Evolutionary conservation across 2,888 invertebrate species (phyloP).

Genomic region (Steinernema carpocapsae): DNA sequence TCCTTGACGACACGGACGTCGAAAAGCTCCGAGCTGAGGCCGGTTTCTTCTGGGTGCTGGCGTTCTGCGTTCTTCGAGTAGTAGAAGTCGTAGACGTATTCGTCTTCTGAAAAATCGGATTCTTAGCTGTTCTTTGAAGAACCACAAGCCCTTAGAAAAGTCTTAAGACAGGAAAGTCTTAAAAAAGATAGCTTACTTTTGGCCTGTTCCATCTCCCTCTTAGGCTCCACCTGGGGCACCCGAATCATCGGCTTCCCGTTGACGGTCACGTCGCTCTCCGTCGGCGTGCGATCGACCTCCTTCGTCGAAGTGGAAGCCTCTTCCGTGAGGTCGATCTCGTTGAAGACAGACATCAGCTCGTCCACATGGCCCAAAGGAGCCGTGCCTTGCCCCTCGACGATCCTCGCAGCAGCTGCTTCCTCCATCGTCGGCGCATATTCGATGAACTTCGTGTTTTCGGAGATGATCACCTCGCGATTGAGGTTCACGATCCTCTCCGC

Average conservation of each 20-base stretch:
- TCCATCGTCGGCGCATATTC: background rate
- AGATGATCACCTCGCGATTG: background rate
- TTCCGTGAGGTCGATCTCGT: conserved; percentile 10
- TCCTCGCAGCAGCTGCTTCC: background rate
- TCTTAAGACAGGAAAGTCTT: too few species aligned
- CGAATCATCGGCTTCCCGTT: conserved; percentile 29
- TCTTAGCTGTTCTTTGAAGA: background rate
- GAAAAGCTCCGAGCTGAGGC: conserved; percentile 37
- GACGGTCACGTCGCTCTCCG: background rate
- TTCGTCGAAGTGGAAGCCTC: background rate
- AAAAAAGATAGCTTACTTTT: background rate
- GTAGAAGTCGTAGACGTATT: conserved; percentile 64
- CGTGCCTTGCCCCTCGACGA: too few species aligned
- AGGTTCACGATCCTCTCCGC: background rate
- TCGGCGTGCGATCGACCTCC: background rate
- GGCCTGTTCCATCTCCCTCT: background rate
- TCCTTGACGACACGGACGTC: conserved; percentile 32
- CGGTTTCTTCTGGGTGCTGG: conserved; percentile 36
- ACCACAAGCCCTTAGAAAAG: too few species aligned
- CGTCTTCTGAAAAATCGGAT: conserved; percentile 39
- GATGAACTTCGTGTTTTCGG: background rate
- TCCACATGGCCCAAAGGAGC: conserved; percentile 10
- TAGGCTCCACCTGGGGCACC: background rate
- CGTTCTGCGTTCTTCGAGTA: conserved; percentile 35
- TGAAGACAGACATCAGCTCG: conserved; percentile 13